Evolutionary conservation across 2,888 invertebrate genomes (phyloP).

Genomic region (Thereva nobilitata): DNA sequence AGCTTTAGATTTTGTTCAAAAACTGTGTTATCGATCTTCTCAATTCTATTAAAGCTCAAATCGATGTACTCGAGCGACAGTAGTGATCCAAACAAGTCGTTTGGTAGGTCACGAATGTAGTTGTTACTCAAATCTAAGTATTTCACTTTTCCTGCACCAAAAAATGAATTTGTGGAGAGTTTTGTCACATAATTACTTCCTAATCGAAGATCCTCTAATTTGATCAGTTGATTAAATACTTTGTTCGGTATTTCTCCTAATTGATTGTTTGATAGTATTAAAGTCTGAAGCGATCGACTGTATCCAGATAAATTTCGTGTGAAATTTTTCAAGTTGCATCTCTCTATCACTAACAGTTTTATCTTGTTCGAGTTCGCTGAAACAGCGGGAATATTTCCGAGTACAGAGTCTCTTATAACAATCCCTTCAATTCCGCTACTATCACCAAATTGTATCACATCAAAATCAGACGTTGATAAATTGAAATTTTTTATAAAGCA

Average conservation of each 20-base stretch:
- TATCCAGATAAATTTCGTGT: neutral
- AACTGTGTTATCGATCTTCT: slow-evolving; percentile 1
- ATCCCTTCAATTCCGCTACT: neutral
- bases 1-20: slow-evolving; percentile 19
- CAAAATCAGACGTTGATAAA: neutral
- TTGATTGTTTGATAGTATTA: neutral
- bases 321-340: neutral
- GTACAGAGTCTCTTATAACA: neutral
- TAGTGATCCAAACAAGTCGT: neutral
- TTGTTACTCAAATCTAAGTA: slow-evolving; percentile 20
- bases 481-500: slow-evolving; percentile 9
- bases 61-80: slow-evolving; percentile 18
- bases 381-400: neutral
- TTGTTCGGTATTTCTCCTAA: slow-evolving; percentile 10
- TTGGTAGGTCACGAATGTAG: slow-evolving; percentile 12
- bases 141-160: slow-evolving; percentile 8
- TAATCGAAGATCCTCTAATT: slow-evolving; percentile 8
- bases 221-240: slow-evolving; percentile 7
- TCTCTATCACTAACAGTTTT: slow-evolving; percentile 16
- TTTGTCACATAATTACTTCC: neutral
- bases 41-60: slow-evolving; percentile 21
- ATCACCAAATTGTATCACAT: neutral
- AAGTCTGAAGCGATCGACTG: neutral
- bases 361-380: slow-evolving; percentile 1
- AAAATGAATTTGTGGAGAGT: slow-evolving; percentile 6